Evolutionary conservation across 2,797 vertebrate genomes (phyloP), one percentile per base, ranked within the genome.

Genomic region (Amblyopsis hoosieri): DNA sequence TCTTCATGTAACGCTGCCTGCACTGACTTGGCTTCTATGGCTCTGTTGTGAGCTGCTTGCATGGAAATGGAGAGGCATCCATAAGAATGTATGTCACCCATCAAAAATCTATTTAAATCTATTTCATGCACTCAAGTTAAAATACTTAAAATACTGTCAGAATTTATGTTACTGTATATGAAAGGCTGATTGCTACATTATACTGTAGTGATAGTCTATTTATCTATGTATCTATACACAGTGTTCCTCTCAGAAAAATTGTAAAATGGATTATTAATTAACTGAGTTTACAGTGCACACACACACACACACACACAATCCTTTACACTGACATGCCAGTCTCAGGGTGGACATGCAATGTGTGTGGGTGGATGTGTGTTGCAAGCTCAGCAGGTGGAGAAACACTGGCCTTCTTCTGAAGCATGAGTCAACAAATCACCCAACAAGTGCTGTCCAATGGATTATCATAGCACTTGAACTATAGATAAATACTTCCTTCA

Each of bases 341-440:
- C 57, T 87, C 88, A 81, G 80, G 85, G 84, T 87, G 87, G 71
- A 80, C 74, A 11, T 84, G 76, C 80, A 90, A 85, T 85, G 82
- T 87, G 86, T 87, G 67, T 52, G 75, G 67, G 74, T 81, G 81
- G 80, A 79, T 75, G 55, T 23, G 60, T 65, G 70, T 71, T 10
- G 11, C 14, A 11, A 48, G 72, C 80, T 31, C 23, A 57, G 74
- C 79, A 77, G 81, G 81, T 69, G 66, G 75, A 73, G 72, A 82
- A 63, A 81, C 64, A 75, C 68, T 61, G 72, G 67, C 62, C 64
- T 60, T 73, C 67, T 54, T 66, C 82, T 82, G 75, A 80, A 78
- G 78, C 81, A 83, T 89, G 87, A 91, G 85, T 92, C 87, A 92
- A 86, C 77, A 90, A 89, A 88, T 89, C 89, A 80, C 50, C 31